Percentiles rank a stretch among this genome's conserved stretches.
Conservation (phyloP, 2,888 invertebrate species). For the Andrena bicolor region DNA sequence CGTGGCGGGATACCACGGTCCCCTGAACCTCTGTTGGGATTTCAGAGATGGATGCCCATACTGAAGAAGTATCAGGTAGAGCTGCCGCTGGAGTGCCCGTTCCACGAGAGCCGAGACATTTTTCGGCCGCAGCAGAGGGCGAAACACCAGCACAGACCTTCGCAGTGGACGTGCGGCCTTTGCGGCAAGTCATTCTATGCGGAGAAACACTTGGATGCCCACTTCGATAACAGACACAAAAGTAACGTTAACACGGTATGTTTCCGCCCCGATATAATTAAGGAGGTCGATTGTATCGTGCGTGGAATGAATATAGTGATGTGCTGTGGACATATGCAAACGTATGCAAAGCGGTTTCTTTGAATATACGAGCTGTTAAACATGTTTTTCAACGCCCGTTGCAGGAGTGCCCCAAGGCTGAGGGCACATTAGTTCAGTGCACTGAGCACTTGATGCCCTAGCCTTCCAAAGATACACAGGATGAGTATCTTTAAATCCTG, state of each 20-base stretch:
- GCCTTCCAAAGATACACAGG: too few species aligned
- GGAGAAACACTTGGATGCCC: slow-evolving; percentile 94
- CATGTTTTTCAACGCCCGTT: too few species aligned
- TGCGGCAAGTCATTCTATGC: slow-evolving; percentile 97
- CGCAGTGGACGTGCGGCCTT: slow-evolving; percentile 96
- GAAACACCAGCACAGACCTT: slow-evolving; percentile 93
- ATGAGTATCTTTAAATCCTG: too few species aligned
- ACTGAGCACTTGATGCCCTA: too few species aligned
- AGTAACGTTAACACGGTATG: slow-evolving; percentile 92
- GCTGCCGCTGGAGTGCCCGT: slow-evolving; percentile 95
- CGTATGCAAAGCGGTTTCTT: too few species aligned
- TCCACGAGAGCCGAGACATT: slow-evolving; percentile 94
- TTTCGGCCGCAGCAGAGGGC: slow-evolving; percentile 95
- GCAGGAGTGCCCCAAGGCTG: too few species aligned
- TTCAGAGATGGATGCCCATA: slow-evolving; percentile 94
- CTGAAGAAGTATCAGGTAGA: slow-evolving; percentile 95
- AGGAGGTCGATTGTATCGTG: not conserved
- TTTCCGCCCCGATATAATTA: not conserved
- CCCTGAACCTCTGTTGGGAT: slow-evolving; percentile 38
- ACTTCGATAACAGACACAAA: slow-evolving; percentile 95
- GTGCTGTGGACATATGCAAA: not conserved
- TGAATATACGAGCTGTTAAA: too few species aligned
- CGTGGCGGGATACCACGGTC: not conserved
- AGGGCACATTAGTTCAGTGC: not conserved
- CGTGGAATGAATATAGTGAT: not conserved